A percentile compares a stretch with the other conserved stretches of the same genome.
Conservation (phyloP, 1,140 invertebrate genomes). For the Megalopta genalis region DNA sequence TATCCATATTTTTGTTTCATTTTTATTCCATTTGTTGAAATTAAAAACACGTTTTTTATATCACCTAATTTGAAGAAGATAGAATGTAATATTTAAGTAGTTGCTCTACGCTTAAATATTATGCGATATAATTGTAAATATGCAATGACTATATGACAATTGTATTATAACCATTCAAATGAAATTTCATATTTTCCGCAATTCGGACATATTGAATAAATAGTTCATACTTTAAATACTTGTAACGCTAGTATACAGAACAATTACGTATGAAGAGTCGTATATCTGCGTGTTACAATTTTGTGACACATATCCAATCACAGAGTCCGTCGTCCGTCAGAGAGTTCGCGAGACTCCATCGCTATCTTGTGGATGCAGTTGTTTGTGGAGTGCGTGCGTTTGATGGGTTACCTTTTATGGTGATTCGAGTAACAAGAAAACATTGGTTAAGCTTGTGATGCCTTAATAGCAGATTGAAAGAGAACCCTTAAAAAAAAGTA, state of each 20-base stretch:
- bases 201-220: neutral
- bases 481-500: conserved; percentile 34
- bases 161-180: neutral
- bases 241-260: neutral
- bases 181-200: neutral
- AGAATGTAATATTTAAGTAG: neutral
- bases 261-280: neutral
- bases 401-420: conserved; percentile 78
- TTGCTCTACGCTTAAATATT: neutral
- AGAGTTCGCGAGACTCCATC: conserved; percentile 8
- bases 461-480: conserved; percentile 50
- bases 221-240: neutral
- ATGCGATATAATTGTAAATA: no score
- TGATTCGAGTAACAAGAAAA: conserved; percentile 72
- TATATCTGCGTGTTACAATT: neutral
- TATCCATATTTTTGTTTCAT: no score
- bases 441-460: conserved; percentile 66
- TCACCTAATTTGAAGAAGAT: no score
- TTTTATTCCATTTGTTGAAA: no score
- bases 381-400: conserved; percentile 50
- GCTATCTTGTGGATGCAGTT: conserved; percentile 17
- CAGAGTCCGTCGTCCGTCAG: neutral
- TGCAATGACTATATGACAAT: no score
- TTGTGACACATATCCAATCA: neutral
- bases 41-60: no score